phyloP scores from a whole-genome alignment of 2,888 invertebrate genomes.

The Harmothoe impar region DNA sequence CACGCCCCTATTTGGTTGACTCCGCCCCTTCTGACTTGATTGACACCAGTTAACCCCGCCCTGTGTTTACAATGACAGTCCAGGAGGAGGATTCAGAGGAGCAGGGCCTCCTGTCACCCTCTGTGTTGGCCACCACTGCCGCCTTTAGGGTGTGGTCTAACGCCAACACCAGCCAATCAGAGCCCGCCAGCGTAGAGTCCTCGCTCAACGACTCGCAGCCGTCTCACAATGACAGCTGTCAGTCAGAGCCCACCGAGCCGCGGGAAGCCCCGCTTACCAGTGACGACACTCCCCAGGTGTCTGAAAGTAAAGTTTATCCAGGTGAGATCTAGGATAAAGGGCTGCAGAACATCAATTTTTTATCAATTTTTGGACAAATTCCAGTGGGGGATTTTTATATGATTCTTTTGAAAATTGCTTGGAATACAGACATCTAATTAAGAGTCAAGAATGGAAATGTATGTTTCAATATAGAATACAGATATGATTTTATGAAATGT shows the following conservation, averaged over 20 bases:
- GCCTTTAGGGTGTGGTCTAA: conserved; percentile 57
- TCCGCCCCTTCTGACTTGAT: neutral
- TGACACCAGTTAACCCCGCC: neutral
- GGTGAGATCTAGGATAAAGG: conserved; percentile 29
- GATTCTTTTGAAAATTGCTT: too few species aligned
- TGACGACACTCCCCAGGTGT: neutral
- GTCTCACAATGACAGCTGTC: neutral
- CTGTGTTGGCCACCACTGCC: conserved; percentile 54
- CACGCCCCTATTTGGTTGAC: neutral
- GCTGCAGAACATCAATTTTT: too few species aligned
- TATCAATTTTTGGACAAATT: too few species aligned
- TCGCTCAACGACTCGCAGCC: conserved; percentile 39
- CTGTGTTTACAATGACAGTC: conserved; percentile 12
- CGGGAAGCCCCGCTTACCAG: neutral
- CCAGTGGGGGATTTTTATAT: too few species aligned
- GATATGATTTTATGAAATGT: too few species aligned
- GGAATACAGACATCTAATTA: too few species aligned
- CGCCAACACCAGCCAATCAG: conserved; percentile 60
- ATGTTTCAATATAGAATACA: too few species aligned
- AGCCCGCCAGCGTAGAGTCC: conserved; percentile 28
- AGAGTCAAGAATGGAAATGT: too few species aligned
- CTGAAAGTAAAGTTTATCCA: neutral
- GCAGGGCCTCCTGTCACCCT: conserved; percentile 47
- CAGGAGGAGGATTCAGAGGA: conserved; percentile 23
- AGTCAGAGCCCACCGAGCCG: neutral